phyloP scores from a whole-genome alignment of 2,797 vertebrate genomes.

The Leuciscus waleckii region DNA sequence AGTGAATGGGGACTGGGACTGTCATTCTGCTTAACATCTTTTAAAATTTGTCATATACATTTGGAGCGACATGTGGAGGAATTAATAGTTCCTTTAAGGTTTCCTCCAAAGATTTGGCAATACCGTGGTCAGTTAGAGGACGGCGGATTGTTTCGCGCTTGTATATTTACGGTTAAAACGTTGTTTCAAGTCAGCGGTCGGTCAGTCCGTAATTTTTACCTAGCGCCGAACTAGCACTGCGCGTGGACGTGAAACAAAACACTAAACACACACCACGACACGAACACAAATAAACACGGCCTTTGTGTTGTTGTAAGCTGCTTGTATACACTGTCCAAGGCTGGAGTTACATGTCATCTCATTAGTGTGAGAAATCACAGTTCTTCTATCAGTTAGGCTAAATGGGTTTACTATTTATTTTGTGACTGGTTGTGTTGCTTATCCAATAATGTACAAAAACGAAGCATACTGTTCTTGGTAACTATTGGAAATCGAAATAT shows the following conservation, averaged over 20 bases:
- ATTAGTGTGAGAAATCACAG: conserved; percentile 41
- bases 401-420: not conserved
- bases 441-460: not conserved
- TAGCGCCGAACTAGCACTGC: conserved; percentile 30
- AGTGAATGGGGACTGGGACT: not conserved
- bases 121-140: not conserved
- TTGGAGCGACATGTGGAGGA: not conserved
- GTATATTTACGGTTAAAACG: not conserved
- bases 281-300: conserved; percentile 62
- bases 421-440: not conserved
- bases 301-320: conserved; percentile 51
- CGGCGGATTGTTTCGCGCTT: not conserved
- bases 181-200: not conserved
- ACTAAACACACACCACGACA: conserved; percentile 50
- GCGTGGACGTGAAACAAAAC: conserved; percentile 38
- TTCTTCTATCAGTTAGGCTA: not conserved
- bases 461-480: not conserved
- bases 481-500: not conserved
- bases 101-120: not conserved
- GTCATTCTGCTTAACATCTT: not conserved
- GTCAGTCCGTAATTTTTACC: not conserved
- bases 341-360: conserved; percentile 55
- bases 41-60: too few relatives aligned
- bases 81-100: not conserved
- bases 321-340: conserved; percentile 41